These are phyloP conservation scores for Bostrychus sinensis DNA, from an alignment of 2,113 vertebrate genomes.

Conservation along the genomic window DNA sequence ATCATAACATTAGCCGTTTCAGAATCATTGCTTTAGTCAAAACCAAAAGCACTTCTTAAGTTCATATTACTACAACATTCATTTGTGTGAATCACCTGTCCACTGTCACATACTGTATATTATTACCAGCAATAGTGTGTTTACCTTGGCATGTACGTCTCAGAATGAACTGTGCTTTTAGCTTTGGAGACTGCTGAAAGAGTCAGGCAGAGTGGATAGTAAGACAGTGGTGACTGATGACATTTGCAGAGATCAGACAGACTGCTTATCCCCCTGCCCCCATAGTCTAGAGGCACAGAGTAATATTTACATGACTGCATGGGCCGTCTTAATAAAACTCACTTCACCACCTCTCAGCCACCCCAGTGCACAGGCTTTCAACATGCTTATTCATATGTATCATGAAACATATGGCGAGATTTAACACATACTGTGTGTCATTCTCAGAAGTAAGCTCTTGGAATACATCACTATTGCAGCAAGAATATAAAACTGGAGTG, in stretches of 20 bases:
- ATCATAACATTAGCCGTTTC: too few species aligned
- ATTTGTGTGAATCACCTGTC: neutral
- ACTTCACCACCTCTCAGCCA: slow-evolving; percentile 24
- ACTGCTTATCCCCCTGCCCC: slow-evolving; percentile 28
- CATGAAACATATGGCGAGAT: too few species aligned
- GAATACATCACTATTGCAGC: too few species aligned
- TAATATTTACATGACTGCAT: slow-evolving; percentile 54
- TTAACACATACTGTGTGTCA: too few species aligned
- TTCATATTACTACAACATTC: neutral
- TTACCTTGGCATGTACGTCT: neutral
- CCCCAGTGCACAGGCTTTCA: slow-evolving; percentile 13
- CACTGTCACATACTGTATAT: neutral
- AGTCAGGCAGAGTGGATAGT: slow-evolving; percentile 1
- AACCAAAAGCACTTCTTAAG: too few species aligned
- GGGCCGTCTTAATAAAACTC: slow-evolving; percentile 52
- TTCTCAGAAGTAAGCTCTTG: too few species aligned
- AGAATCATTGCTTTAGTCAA: too few species aligned
- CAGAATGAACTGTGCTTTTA: neutral
- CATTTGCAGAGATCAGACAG: slow-evolving; percentile 65
- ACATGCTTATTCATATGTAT: too few species aligned
- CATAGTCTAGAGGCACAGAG: slow-evolving; percentile 45
- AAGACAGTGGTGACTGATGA: slow-evolving; percentile 63
- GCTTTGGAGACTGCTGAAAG: slow-evolving; percentile 35
- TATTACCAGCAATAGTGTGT: neutral
- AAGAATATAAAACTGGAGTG: too few species aligned